Base-by-base conservation (phyloP, 1,140 invertebrate genomes). In the Hesperophylax magnus region DNA sequence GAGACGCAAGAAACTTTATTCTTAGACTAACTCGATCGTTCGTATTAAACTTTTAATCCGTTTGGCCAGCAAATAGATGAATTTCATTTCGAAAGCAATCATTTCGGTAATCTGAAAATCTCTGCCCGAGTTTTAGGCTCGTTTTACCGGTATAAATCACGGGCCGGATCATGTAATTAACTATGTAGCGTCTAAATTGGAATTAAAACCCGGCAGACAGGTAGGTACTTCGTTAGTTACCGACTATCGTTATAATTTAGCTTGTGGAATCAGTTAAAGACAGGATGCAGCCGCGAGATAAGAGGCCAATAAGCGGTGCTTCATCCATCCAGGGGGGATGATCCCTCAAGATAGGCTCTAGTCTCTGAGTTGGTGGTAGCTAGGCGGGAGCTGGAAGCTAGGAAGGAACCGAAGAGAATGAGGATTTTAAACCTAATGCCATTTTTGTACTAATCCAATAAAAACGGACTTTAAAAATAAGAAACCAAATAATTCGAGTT, bases 231-330 rank as follows among this genome's bases (percentile, higher is more conserved):
- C 39, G 54, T 80, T 65, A 65, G 71, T 58, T 20, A 60, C 60
- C 61, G 34, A 75, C 34, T 72, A 74, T 74, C 54, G 31, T 27
- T 52, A 79, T 74, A 79, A 79, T 74, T 79, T 53, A 27, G 56
- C 17, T 22, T 63, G 53, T 8, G 22, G n/a, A 58, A 56, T 75
- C 71, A 56, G 71, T 75, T 72, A 72, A 56, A 54, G 20, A 31
- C 27, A 24, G 54, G 56, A 61, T 63, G 58, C 47, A 47, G 47
- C 9, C 15, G 24, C 56, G 18, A 63, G 78, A 79, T 79, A 74
- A 79, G 78, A 34, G 27, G 20, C 54, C 69, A 79, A 74, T 79
- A 79, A 79, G 69, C 78, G 69, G 78, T 74, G 24, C 20, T 22
- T 58, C 54, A 79, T 72, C 77, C 17, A 14, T n/a, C 22, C 5